phyloP scores from a whole-genome alignment of 2,888 invertebrate species.

The Sabellastarte sp. region DNA sequence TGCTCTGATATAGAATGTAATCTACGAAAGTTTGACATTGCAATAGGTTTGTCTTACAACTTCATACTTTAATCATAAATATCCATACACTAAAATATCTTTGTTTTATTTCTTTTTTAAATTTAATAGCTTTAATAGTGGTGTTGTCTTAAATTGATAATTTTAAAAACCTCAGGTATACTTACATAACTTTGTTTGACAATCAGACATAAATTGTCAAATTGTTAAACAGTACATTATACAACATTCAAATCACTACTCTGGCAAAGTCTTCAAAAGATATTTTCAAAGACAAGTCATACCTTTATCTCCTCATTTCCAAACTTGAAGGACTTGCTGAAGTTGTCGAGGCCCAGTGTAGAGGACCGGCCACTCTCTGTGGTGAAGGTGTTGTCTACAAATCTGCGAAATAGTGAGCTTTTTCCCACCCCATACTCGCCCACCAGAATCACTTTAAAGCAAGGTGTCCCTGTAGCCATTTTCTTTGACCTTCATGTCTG shows the following conservation, averaged over 20 bases:
- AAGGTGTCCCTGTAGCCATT: slow-evolving; percentile 51
- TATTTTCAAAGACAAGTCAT: not conserved
- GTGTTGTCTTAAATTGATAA: no score
- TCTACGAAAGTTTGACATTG: no score
- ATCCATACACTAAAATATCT: no score
- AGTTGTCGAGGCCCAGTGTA: slow-evolving; percentile 88
- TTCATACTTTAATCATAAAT: no score
- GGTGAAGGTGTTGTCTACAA: slow-evolving; percentile 85
- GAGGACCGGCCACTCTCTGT: slow-evolving; percentile 77
- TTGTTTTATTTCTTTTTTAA: no score
- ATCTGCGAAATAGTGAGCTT: slow-evolving; percentile 87
- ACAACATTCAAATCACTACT: no score
- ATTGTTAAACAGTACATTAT: not conserved
- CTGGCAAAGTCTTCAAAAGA: no score
- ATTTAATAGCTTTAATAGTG: no score
- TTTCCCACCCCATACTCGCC: slow-evolving; percentile 96
- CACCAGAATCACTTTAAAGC: slow-evolving; percentile 72
- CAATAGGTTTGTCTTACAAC: no score
- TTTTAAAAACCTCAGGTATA: no score
- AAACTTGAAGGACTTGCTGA: slow-evolving; percentile 76
- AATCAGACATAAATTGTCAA: not conserved
- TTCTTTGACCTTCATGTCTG: no score
- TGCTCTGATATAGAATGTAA: no score
- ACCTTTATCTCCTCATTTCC: slow-evolving; percentile 62
- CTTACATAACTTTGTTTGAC: not conserved